phyloP scores from a whole-genome alignment of 2,888 invertebrate species.

The Drosophila kuntzei region DNA sequence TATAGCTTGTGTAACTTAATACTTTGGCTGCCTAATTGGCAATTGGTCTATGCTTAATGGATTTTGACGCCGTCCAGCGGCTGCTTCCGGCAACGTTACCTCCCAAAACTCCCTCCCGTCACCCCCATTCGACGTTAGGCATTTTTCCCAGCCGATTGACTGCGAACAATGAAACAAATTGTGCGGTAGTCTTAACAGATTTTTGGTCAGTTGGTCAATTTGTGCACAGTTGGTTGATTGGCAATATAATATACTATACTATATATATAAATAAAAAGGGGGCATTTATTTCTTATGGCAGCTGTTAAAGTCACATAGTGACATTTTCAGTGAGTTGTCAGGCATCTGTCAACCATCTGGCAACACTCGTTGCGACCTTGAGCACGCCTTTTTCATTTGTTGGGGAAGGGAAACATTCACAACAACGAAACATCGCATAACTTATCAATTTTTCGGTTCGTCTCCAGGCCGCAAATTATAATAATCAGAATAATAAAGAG shows the following conservation, averaged over 20 bases:
- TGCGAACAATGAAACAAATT: conserved; percentile 47
- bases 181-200: conserved; percentile 37
- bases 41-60: conserved; percentile 75
- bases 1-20: conserved; percentile 55
- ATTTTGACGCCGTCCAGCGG: conserved; percentile 65
- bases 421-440: conserved; percentile 37
- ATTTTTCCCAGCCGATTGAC: conserved; percentile 55
- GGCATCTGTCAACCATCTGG: conserved; percentile 53
- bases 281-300: conserved; percentile 7
- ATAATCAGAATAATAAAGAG: conserved; percentile 22
- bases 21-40: conserved; percentile 60
- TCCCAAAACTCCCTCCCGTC: neutral
- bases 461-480: conserved; percentile 47
- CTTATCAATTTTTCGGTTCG: conserved; percentile 24
- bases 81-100: conserved; percentile 57
- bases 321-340: conserved; percentile 18
- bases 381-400: conserved; percentile 15
- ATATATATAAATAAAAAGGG: too few relatives aligned
- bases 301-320: conserved; percentile 29
- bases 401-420: neutral
- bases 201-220: conserved; percentile 68
- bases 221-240: conserved; percentile 58
- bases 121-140: neutral
- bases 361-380: conserved; percentile 54
- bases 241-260: too few relatives aligned